These are phyloP conservation scores for Heterohyrax brucei DNA, from an alignment of 2,797 vertebrate genomes.

Conservation along the genomic window DNA sequence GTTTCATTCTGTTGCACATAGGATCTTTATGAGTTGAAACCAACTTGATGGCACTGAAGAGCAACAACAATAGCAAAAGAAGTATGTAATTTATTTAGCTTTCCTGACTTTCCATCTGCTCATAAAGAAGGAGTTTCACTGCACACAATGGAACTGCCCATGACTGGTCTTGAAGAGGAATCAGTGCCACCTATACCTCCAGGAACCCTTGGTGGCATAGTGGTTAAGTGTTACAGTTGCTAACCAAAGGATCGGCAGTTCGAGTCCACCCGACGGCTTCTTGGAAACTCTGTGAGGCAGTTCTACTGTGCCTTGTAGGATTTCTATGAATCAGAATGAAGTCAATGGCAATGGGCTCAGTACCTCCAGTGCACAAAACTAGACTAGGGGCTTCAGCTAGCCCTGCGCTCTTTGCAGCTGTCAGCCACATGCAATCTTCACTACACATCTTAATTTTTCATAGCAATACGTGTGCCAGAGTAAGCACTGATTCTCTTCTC, in stretches of 20 bases:
- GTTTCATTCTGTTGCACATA: too few species aligned
- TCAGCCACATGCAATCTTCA: neutral
- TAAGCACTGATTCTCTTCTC: neutral
- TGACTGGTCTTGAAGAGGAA: neutral
- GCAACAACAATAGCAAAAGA: too few species aligned
- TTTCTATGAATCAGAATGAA: too few species aligned
- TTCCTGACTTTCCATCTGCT: neutral
- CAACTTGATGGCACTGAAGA: too few species aligned
- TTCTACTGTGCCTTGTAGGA: too few species aligned
- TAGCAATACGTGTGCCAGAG: neutral
- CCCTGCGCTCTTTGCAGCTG: neutral
- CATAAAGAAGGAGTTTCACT: neutral
- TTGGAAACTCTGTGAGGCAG: too few species aligned
- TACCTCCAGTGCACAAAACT: neutral
- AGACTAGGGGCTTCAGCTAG: neutral
- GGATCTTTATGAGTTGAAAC: too few species aligned
- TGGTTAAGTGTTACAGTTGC: too few species aligned
- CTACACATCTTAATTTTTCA: neutral
- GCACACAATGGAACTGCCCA: neutral
- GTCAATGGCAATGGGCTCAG: too few species aligned
- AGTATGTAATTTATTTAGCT: neutral
- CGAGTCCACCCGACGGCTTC: too few species aligned
- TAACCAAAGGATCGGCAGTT: too few species aligned
- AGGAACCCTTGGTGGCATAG: too few species aligned
- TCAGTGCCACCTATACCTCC: neutral